Percentiles rank a stretch among this genome's conserved stretches.
Conservation (phyloP, 1,140 invertebrate species). For the Acromyrmex echinatior region DNA sequence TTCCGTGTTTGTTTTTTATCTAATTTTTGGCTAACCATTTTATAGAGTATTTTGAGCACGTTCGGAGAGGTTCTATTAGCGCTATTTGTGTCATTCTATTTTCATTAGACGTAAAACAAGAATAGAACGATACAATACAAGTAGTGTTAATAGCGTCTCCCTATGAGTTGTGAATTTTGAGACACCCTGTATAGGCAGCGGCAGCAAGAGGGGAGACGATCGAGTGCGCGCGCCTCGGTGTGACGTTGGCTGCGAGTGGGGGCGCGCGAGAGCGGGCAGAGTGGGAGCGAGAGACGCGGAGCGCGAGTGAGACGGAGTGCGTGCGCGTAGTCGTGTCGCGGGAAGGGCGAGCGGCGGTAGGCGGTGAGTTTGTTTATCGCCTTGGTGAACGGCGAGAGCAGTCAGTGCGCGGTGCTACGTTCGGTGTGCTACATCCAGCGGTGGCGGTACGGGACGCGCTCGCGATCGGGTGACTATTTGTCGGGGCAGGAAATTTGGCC, state of each 20-base stretch:
- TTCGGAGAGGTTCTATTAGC: no score
- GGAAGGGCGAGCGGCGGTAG: conserved; percentile 75
- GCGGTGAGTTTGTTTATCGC: conserved; percentile 85
- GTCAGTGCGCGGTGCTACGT: conserved; percentile 84
- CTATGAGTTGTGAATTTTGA: no score
- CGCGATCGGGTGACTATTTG: conserved; percentile 69
- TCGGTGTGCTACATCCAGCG: conserved; percentile 66
- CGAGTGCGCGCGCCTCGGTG: conserved; percentile 24
- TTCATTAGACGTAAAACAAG: no score
- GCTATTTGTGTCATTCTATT: no score
- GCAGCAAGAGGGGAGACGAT: neutral
- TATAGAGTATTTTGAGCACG: no score
- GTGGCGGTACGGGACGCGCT: conserved; percentile 73
- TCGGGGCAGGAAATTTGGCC: conserved; percentile 57
- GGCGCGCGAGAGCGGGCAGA: conserved; percentile 27
- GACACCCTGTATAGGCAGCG: no score
- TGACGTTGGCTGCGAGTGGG: conserved; percentile 31
- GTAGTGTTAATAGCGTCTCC: no score
- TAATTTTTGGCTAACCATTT: no score
- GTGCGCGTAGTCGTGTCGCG: conserved; percentile 31
- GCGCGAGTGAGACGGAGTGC: conserved; percentile 50
- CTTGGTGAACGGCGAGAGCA: conserved; percentile 81
- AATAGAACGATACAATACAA: no score
- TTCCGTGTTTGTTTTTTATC: no score
- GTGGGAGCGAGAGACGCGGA: conserved; percentile 9